Base-by-base conservation (phyloP, 2,888 invertebrate genomes). In the Microplitis deprimator region DNA sequence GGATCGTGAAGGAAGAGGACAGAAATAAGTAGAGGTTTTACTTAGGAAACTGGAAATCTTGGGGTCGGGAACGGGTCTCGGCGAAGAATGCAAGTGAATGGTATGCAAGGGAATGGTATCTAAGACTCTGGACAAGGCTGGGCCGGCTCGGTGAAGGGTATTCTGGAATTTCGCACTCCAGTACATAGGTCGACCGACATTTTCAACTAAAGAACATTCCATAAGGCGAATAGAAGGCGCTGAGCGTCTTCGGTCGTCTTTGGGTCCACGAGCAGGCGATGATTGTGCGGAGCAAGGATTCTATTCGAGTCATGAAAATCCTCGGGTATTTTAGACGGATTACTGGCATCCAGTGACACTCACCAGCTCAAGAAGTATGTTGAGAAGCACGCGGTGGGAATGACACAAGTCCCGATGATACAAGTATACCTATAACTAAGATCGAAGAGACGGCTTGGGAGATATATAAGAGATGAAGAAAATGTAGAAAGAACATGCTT, bases 121-220 rank as follows among this genome's bases (percentile, higher is more conserved):
- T 80, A 79, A 81, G 81, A 80, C 81, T 79, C 73, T 68, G 68
- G 64, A 17, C 75, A 65, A 72, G 62, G 79, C 29, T 29, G 29
- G 29, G 29, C 29, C 74, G 72, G 72, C 73, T 77, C 69, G 77
- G 73, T 78, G 75, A 76, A 81, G 79, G 50, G 13, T 50, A 13
- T 13, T 50, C 50, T 79, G 82, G 81, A 82, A 82, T 82, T 82
- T 82, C 81, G 78, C 82, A 82, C 81, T 82, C 78, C 76, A 79
- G 79, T 80, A 79, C 79, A 50, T 75, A 78, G 77, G 78, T 78
- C 80, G 79, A 79, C 80, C 80, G 79, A 81, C 81, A 81, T 82
- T 82, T 78, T 80, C 72, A 79, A 81, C 78, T 82, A 80, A 81
- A 81, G 78, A 79, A 82, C 82, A 82, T 82, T 81, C 82, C 82